phyloP scores from a whole-genome alignment of 2,888 invertebrate genomes.

The Hemaris fuciformis region DNA sequence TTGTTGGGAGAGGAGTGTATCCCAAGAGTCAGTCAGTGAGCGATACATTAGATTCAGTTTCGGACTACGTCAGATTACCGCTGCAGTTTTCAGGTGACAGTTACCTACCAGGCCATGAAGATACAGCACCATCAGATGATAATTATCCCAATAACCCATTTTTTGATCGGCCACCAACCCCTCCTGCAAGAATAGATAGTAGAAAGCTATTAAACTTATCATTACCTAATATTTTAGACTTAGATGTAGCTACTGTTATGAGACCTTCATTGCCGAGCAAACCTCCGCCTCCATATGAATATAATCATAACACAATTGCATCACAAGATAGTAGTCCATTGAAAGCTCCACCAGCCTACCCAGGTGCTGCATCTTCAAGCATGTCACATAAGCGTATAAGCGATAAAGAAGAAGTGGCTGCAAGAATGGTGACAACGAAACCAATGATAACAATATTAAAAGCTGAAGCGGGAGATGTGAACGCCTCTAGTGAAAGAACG shows the following conservation, averaged over 20 bases:
- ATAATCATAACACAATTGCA: conserved; percentile 81
- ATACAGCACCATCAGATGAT: conserved; percentile 82
- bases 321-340: conserved; percentile 52
- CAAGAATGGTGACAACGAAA: conserved; percentile 88
- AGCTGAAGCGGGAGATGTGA: conserved; percentile 87
- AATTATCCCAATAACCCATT: conserved; percentile 73
- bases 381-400: conserved; percentile 41
- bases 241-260: conserved; percentile 47
- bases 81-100: conserved; percentile 80
- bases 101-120: conserved; percentile 82
- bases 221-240: conserved; percentile 71
- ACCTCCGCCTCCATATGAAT: conserved; percentile 87
- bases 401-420: conserved; percentile 85
- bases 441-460: conserved; percentile 89
- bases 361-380: conserved; percentile 56
- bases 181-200: conserved; percentile 87
- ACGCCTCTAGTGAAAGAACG: conserved; percentile 81
- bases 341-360: conserved; percentile 86
- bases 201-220: conserved; percentile 70
- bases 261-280: conserved; percentile 59
- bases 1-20: conserved; percentile 90
- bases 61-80: conserved; percentile 92
- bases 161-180: conserved; percentile 84
- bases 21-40: conserved; percentile 88
- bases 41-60: conserved; percentile 92